Evolutionary conservation across 2,797 vertebrate species (phyloP), one percentile per base, ranked within the genome.

Genomic region (Xiphophorus birchmanni): DNA sequence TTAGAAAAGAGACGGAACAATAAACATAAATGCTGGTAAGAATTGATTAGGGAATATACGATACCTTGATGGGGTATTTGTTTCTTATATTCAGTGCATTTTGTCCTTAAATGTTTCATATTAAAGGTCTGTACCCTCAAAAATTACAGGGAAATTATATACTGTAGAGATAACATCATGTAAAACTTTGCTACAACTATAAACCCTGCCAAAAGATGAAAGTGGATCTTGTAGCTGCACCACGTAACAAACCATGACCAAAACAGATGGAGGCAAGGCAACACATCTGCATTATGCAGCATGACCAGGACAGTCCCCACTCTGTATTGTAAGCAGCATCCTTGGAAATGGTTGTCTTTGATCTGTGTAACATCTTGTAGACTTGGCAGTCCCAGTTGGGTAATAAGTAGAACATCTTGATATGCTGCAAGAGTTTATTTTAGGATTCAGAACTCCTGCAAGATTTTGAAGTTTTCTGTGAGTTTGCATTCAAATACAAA

Each of bases 211-310:
- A 26, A 82, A 78, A 90, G 76, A 89, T 89, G 92, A 90, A 95
- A 95, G 86, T 80, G 80, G 87, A 94, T 84, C 88, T 71, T 84
- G 85, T 88, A 89, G 83, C 81, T 90, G 87, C 85, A 78, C 72
- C 75, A 56, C 2, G 50, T 78, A 79, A 88, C 78, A 75, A 90
- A 89, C 87, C 90, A 87, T 71, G 88, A 90, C 80, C 74, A 82
- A 83, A 77, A 80, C 90, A 92, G 87, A 87, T 86, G 85, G 87
- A 87, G 79, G 82, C 82, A 88, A 93, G 87, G 92, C 84, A 89
- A 91, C 84, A 84, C 86, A 82, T 81, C 81, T 93, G 91, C 92
- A 93, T 94, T 92, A 94, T 93, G 91, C 90, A 93, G 84, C 84
- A 87, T 82, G 81, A 89, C 78, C 86, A 84, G 86, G 79, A 90